Percentiles rank a stretch among this genome's conserved stretches.
Evolutionary conservation across 2,113 vertebrate genomes (phyloP).

Genomic region (Datnioides undecimradiatus): DNA sequence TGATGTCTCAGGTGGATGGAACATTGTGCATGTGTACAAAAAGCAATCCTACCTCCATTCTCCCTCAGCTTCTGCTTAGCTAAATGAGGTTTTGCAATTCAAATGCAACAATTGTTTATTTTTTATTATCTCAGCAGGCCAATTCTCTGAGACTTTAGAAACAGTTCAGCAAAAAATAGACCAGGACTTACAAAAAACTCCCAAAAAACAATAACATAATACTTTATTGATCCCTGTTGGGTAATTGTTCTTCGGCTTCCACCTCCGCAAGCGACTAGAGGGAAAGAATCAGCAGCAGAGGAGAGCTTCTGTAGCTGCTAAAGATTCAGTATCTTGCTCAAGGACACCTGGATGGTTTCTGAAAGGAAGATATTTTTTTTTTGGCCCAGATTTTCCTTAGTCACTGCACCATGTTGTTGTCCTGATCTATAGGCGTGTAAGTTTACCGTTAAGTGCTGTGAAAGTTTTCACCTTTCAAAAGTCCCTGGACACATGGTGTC

Average conservation of each 20-base stretch:
- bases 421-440: constrained; percentile 12
- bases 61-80: background rate
- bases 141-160: background rate
- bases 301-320: constrained; percentile 22
- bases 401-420: constrained; percentile 3
- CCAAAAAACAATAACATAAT: background rate
- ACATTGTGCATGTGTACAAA: background rate
- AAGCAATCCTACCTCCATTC: background rate
- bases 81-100: background rate
- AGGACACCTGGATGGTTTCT: constrained; percentile 29
- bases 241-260: constrained; percentile 27
- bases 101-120: background rate
- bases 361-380: background rate
- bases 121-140: constrained; percentile 11
- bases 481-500: constrained; percentile 28
- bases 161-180: background rate
- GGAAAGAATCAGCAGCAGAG: constrained; percentile 3
- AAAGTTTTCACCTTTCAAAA: constrained; percentile 59
- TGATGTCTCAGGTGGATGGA: constrained; percentile 21
- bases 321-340: constrained; percentile 26
- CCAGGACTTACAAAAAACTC: background rate
- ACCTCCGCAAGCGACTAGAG: background rate
- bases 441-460: constrained; percentile 28
- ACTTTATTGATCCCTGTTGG: constrained; percentile 32
- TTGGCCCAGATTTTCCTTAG: background rate